Base-by-base conservation (phyloP, 2,113 vertebrate species). In the Myodes glareolus region DNA sequence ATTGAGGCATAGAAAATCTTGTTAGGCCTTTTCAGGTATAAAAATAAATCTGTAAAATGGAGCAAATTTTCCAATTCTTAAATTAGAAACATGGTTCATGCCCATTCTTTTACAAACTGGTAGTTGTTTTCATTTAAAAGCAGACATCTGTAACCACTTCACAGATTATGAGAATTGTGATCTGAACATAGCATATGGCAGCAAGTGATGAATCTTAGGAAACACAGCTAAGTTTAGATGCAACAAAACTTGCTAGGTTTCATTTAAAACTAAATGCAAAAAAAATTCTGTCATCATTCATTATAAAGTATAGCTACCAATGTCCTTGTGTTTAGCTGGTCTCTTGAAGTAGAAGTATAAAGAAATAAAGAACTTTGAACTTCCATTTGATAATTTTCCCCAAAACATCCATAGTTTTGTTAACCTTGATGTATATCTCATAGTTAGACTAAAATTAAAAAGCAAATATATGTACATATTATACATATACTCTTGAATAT, bases 181-280 rank as follows among this genome's bases (percentile, higher is more conserved):
- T 97, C 90, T 96, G 95, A 97, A 86, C 93, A 85, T 75, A 97
- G 89, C 97, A 98, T 97, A 97, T 97, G 97, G 96, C 92, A 94
- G 90, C 67, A 95, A 97, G 90, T 78, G 92, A 97, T 95, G 96
- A 92, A 96, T 97, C 94, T 80, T 77, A 96, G 75, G 47, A 97
- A 94, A 95, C 55, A 95, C 21, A 67, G 95, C 96, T 98, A 97
- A 97, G 96, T 97, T 98, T 98, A 97, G 98, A 96, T 87, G 42
- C 90, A 97, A 95, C 88, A 77, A 95, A 94, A 97, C 94, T 98
- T 97, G 97, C 86, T 96, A 98, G 94, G 90, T 98, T 97, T 97
- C 73, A 91, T 82, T 97, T 97, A 86, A 97, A 97, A 95, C 58
- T 95, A 93, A 93, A 92, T 98, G 93, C 84, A 97, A 94, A 77